Percentiles rank a stretch among this genome's conserved stretches.
These are phyloP conservation scores for Hydractinia symbiolongicarpus DNA, from an alignment of 30 jellyfish, hydroid and myxozoan genomes.

Conservation along the genomic window DNA sequence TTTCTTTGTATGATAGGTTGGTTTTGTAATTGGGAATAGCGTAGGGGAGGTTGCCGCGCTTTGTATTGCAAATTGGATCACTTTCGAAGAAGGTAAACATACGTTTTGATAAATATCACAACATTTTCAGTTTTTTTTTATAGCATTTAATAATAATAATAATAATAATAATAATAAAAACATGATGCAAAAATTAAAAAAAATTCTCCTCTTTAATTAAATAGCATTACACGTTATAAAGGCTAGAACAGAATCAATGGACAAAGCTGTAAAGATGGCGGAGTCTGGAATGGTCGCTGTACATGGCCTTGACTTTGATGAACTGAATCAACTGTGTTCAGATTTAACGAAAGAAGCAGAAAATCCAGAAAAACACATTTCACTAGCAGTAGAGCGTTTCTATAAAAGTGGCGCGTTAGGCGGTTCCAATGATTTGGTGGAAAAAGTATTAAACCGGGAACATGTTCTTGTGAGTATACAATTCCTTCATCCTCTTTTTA, in stretches of 20 bases:
- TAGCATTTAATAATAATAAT: too few relatives aligned
- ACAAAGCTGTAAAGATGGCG: conserved; percentile 44
- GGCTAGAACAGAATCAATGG: conserved; percentile 85
- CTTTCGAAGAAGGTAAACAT: conserved; percentile 43
- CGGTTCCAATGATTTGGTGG: conserved; percentile 59
- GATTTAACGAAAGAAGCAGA: neutral
- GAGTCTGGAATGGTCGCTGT: conserved; percentile 60
- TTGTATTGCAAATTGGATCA: neutral
- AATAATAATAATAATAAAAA: neutral
- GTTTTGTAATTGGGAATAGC: conserved; percentile 62
- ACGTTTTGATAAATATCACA: conserved; percentile 29
- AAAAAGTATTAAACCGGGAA: neutral
- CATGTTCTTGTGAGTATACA: conserved; percentile 31
- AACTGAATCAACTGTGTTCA: conserved; percentile 27
- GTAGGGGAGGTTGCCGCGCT: conserved; percentile 75
- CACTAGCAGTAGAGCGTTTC: conserved; percentile 48
- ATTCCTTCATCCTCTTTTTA: neutral
- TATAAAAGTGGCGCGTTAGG: conserved; percentile 65
- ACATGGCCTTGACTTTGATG: conserved; percentile 44
- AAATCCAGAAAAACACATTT: conserved; percentile 21
- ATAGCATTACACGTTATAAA: conserved; percentile 46
- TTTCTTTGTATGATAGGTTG: neutral
- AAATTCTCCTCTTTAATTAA: neutral
- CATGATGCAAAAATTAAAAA: conserved; percentile 1
- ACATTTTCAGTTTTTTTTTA: neutral